Percentiles rank a stretch among this genome's conserved stretches.
Conservation (phyloP, 2,888 invertebrate species). For the Cryptocephalus moraei region DNA sequence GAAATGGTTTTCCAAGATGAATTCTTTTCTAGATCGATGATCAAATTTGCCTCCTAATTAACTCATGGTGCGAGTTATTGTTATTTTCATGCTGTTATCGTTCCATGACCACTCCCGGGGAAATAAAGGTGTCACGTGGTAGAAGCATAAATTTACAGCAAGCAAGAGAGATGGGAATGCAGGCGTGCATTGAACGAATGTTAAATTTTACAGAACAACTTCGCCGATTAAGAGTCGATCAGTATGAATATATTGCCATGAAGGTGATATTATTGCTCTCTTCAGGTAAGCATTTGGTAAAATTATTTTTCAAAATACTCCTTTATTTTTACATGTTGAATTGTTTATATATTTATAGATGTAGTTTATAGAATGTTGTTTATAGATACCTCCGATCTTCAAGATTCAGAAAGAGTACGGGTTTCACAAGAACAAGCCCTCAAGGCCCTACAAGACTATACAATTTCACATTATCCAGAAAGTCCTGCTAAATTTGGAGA, state of each 20-base stretch:
- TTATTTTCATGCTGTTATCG: conserved; percentile 91
- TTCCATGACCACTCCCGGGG: conserved; percentile 82
- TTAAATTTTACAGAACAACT: conserved; percentile 90
- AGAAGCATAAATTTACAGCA: conserved; percentile 55
- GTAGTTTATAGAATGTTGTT: too few species aligned
- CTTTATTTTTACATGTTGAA: too few species aligned
- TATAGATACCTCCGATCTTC: conserved; percentile 80
- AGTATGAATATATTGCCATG: conserved; percentile 94
- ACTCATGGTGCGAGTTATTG: conserved; percentile 93
- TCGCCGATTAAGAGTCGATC: conserved; percentile 78
- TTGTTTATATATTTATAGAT: too few species aligned
- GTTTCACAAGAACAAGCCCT: conserved; percentile 90
- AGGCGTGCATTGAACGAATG: conserved; percentile 89
- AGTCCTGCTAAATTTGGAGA: conserved; percentile 94
- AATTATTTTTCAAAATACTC: too few species aligned
- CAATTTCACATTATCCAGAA: conserved; percentile 81
- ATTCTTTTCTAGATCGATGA: conserved; percentile 74
- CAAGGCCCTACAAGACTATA: conserved; percentile 87
- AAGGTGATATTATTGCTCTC: conserved; percentile 88
- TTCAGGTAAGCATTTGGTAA: conserved; percentile 52
- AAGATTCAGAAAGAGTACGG: conserved; percentile 88
- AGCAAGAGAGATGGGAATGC: conserved; percentile 63
- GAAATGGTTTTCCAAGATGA: too few species aligned
- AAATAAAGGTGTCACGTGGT: conserved; percentile 58
- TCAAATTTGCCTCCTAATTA: conserved; percentile 92